Evolutionary conservation across 2,113 vertebrate species (phyloP), one percentile per base, ranked within the genome.

Genomic region (Stictonetta naevosa): DNA sequence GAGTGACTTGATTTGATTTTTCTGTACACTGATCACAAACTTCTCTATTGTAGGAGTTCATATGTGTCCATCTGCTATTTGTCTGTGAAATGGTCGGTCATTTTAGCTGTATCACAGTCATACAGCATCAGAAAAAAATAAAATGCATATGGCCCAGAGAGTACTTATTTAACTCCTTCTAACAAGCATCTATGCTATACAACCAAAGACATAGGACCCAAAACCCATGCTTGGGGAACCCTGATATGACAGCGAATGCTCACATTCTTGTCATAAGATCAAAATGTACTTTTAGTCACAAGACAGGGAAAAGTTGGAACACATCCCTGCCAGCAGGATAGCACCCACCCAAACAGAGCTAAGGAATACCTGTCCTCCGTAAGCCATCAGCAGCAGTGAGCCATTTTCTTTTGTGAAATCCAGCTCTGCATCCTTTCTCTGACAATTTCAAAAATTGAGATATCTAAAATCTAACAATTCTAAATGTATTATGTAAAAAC

Each of bases 261-360:
- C 58, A 21, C 11, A 20, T 5, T 71, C 75, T n/a, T 53, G 22
- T 58, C 36, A 34, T 0, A 0, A 63, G 44, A 71, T 15, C 73
- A 74, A 82, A 74, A 82, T 8, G 22, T 14, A 52, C 1, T 40
- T 78, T 66, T 46, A 60, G 29, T 52, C 44, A 42, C 22, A 42
- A 58, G 58, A 53, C 10, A 66, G 14, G 25, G 42, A 64, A 50
- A 55, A 58, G 29, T 0, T 10, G 10, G n/a, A 78, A 29, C 29
- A 58, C 40, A 67, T 19, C 12, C 44, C 46, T 76, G 44, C 5
- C 76, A 79, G 25, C 31, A 64, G 36, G 69, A 87, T 44, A 92
- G 33, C 34, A 26, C 17, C 46, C 4, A 22, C 23, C 29, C 53
- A 69, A 48, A 58, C 3, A 81, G 29, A 50, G 17, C 11, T 63